Percentiles rank a stretch among this genome's conserved stretches.
Evolutionary conservation across 2,113 vertebrate species (phyloP).

Genomic region (Mellivora capensis): DNA sequence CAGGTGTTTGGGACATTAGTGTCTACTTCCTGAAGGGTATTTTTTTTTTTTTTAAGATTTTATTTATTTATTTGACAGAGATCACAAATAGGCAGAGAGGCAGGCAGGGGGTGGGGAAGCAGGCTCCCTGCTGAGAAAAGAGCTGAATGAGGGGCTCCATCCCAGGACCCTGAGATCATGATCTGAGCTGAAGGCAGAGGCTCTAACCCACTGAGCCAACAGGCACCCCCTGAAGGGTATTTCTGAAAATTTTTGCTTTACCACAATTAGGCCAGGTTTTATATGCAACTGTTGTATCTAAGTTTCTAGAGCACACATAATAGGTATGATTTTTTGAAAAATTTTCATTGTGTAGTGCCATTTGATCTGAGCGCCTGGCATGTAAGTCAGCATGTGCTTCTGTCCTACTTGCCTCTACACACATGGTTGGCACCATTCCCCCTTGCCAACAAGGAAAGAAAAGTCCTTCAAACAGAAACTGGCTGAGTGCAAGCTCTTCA

Average conservation of each 20-base stretch:
- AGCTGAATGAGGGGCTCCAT: too few species aligned
- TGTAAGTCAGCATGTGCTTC: not conserved
- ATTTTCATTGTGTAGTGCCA: not conserved
- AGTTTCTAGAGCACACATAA: slow-evolving; percentile 85
- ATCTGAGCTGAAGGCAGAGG: too few species aligned
- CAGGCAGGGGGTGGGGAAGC: too few species aligned
- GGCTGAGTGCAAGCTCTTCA: slow-evolving; percentile 88
- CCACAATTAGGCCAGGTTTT: slow-evolving; percentile 82
- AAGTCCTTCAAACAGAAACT: slow-evolving; percentile 79
- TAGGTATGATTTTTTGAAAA: too few species aligned
- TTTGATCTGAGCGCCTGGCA: not conserved
- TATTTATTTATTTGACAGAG: too few species aligned
- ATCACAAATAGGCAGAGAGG: too few species aligned
- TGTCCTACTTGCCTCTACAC: slow-evolving; percentile 51
- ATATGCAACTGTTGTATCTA: slow-evolving; percentile 87
- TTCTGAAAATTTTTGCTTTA: slow-evolving; percentile 66
- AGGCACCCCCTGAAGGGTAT: slow-evolving; percentile 31
- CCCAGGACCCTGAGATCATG: too few species aligned
- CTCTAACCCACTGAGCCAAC: too few species aligned
- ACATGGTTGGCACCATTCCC: not conserved
- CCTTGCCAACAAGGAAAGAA: slow-evolving; percentile 73
- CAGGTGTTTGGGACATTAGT: slow-evolving; percentile 56
- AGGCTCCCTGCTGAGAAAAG: too few species aligned
- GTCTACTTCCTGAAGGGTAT: slow-evolving; percentile 47
- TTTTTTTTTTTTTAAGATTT: not conserved